Evolutionary conservation across 2,797 vertebrate genomes (phyloP).

Genomic region (Scyliorhinus canicula): DNA sequence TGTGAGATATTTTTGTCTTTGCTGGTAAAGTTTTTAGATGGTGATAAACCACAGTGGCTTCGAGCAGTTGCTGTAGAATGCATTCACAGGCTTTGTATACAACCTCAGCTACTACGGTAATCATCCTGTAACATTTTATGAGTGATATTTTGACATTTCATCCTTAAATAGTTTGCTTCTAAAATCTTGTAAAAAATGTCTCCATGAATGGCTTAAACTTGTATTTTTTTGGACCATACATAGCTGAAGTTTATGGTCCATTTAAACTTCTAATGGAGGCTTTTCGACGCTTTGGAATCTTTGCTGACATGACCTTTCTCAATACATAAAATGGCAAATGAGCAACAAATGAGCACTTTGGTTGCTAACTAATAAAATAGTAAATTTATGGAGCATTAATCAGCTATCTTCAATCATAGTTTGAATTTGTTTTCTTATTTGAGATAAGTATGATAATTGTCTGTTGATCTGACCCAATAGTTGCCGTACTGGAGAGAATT

Average conservation of each 20-base stretch:
- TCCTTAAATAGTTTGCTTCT: neutral
- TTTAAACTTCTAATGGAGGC: neutral
- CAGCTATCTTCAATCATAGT: neutral
- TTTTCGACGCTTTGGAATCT: neutral
- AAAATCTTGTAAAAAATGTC: neutral
- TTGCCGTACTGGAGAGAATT: neutral
- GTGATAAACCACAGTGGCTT: constrained; percentile 97
- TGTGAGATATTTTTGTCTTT: constrained; percentile 98
- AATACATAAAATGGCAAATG: too few species aligned
- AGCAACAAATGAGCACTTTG: neutral
- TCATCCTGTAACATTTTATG: neutral
- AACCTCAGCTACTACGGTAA: constrained; percentile 90
- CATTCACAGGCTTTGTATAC: constrained; percentile 91
- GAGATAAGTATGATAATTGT: neutral
- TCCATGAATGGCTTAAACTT: neutral
- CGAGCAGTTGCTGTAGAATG: constrained; percentile 95
- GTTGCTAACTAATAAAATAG: neutral
- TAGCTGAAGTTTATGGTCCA: neutral
- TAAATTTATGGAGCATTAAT: too few species aligned
- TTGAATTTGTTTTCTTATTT: neutral
- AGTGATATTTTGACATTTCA: neutral
- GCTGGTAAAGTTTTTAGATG: constrained; percentile 96
- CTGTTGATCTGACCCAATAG: neutral
- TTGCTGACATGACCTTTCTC: neutral
- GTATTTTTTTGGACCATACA: neutral